phyloP scores from a whole-genome alignment of 2,888 invertebrate species.

The Cheilosia grossa region DNA sequence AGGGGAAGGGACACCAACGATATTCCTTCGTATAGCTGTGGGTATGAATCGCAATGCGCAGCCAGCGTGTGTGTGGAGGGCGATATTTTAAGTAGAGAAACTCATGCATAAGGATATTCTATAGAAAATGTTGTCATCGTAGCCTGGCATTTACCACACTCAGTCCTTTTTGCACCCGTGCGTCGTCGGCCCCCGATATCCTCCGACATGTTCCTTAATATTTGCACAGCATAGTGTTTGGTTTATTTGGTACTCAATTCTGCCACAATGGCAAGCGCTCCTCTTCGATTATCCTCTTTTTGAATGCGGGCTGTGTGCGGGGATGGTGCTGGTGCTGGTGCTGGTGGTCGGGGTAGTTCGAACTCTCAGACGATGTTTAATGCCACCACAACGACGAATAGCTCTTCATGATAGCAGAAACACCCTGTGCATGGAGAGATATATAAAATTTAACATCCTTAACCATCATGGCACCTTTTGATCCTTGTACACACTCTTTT shows the following conservation, averaged over 20 bases:
- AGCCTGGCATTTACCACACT: conserved; percentile 1
- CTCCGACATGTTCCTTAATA: conserved; percentile 71
- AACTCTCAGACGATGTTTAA: conserved; percentile 66
- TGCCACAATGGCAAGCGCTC: conserved; percentile 67
- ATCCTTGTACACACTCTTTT: conserved; percentile 68
- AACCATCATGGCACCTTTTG: conserved; percentile 73
- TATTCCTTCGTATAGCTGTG: conserved; percentile 10
- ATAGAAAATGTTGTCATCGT: conserved; percentile 52
- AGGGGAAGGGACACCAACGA: conserved; percentile 12
- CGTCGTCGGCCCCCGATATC: conserved; percentile 5
- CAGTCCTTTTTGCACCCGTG: neutral
- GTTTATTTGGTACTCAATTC: conserved; percentile 72
- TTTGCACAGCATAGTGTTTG: conserved; percentile 72
- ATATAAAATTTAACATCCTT: conserved; percentile 72
- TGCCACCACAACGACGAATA: conserved; percentile 43
- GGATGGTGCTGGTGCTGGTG: neutral
- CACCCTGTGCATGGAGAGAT: conserved; percentile 20
- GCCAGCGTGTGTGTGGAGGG: neutral
- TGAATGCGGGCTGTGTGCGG: conserved; percentile 48
- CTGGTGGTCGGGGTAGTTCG: neutral
- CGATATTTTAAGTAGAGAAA: conserved; percentile 6
- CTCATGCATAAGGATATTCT: conserved; percentile 14
- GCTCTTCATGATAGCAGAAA: conserved; percentile 10
- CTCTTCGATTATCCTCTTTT: conserved; percentile 71
- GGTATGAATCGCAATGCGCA: conserved; percentile 15